phyloP scores from a whole-genome alignment of 2,888 invertebrate genomes.

The Lypha dubia region DNA sequence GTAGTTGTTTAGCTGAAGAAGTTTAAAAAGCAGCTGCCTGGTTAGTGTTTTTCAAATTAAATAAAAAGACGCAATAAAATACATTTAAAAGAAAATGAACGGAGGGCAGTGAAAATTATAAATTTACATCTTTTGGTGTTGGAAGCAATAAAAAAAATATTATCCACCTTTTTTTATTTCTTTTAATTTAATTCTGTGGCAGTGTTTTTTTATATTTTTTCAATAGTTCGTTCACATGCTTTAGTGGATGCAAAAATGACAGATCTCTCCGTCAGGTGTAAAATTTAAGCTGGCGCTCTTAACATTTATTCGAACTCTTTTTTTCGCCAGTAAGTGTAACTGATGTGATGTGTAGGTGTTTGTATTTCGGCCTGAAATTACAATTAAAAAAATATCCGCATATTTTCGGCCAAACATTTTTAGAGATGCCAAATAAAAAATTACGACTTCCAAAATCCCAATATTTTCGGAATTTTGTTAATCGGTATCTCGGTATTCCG shows the following conservation, averaged over 20 bases:
- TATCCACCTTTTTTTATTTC: too few relatives aligned
- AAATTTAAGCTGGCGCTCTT: not conserved
- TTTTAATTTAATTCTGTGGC: not conserved
- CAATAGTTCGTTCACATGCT: not conserved
- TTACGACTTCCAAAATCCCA: too few relatives aligned
- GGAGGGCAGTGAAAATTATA: not conserved
- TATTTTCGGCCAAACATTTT: too few relatives aligned
- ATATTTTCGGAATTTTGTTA: too few relatives aligned
- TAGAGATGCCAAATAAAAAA: too few relatives aligned
- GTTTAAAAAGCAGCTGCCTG: constrained; percentile 52
- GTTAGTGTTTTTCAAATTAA: constrained; percentile 21
- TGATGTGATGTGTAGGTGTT: not conserved
- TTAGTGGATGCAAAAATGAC: not conserved
- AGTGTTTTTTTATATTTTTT: too few relatives aligned
- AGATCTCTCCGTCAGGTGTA: not conserved
- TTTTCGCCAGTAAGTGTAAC: not conserved
- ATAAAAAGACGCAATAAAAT: not conserved
- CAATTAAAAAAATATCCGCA: too few relatives aligned
- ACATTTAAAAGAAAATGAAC: not conserved
- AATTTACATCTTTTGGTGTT: constrained; percentile 6
- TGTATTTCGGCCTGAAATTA: not conserved
- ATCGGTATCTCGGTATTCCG: too few relatives aligned
- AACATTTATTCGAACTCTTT: not conserved
- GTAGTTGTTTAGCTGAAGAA: constrained; percentile 3
- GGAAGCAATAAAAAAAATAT: not conserved